phyloP scores from a whole-genome alignment of 2,888 invertebrate genomes.

The Cryptocephalus primarius region DNA sequence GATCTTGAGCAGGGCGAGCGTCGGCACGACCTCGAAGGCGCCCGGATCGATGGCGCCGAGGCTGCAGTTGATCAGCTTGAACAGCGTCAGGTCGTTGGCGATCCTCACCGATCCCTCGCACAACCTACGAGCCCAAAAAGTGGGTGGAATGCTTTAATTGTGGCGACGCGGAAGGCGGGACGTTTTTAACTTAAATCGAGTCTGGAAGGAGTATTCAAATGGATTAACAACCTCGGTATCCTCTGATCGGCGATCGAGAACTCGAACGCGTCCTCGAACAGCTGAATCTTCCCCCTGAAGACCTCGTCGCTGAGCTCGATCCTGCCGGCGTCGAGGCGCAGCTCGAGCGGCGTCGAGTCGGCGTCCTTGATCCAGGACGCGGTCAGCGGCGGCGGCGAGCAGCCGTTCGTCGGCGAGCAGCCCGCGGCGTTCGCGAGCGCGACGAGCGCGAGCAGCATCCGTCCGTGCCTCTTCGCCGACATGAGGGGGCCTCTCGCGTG shows the following conservation, averaged over 20 bases:
- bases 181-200: too few species aligned
- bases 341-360: not conserved
- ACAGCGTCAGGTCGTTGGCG: conserved; percentile 18
- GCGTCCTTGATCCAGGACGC: not conserved
- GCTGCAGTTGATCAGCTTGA: conserved; percentile 20
- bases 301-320: conserved; percentile 10
- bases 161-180: too few species aligned
- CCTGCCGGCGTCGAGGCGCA: conserved; percentile 11
- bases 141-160: too few species aligned
- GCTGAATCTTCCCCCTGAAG: conserved; percentile 7
- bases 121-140: too few species aligned
- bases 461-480: too few species aligned
- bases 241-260: conserved; percentile 15
- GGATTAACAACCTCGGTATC: conserved; percentile 7
- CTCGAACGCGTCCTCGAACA: conserved; percentile 18
- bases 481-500: too few species aligned
- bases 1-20: conserved; percentile 22
- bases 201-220: too few species aligned
- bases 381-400: not conserved
- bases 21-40: conserved; percentile 23
- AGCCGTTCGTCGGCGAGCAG: not conserved
- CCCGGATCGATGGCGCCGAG: conserved; percentile 20
- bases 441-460: not conserved
- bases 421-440: not conserved
- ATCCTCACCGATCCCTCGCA: conserved; percentile 15